Evolutionary conservation across 2,888 invertebrate genomes (phyloP).

Genomic region (Drosophila niveifrons): DNA sequence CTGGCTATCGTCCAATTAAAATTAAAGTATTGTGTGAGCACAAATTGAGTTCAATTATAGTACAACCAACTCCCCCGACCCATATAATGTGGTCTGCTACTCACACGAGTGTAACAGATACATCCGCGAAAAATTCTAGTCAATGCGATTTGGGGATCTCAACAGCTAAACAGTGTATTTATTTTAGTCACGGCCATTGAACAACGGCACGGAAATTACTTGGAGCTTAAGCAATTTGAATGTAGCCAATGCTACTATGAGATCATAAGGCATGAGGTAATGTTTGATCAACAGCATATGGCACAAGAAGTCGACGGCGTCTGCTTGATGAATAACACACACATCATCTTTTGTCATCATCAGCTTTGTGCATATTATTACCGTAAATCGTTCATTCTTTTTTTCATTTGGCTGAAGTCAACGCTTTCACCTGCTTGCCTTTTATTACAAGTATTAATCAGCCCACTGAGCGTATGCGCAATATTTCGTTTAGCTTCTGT

Average conservation of each 20-base stretch:
- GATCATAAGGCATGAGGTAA: slow-evolving; percentile 57
- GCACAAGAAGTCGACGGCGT: slow-evolving; percentile 5
- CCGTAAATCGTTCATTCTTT: background rate
- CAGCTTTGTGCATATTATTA: slow-evolving; percentile 6
- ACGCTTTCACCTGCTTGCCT: slow-evolving; percentile 19
- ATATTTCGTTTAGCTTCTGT: slow-evolving; percentile 20
- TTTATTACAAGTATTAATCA: slow-evolving; percentile 21
- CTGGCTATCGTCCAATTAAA: slow-evolving; percentile 6
- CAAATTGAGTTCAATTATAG: slow-evolving; percentile 19
- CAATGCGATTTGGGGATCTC: background rate
- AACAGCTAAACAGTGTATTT: background rate
- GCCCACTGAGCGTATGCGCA: slow-evolving; percentile 42
- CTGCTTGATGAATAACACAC: slow-evolving; percentile 12
- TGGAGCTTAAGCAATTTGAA: slow-evolving; percentile 11
- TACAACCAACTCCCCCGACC: background rate
- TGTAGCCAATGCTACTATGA: slow-evolving; percentile 39
- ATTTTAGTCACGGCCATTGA: slow-evolving; percentile 53
- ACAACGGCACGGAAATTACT: slow-evolving; percentile 46
- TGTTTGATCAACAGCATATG: slow-evolving; percentile 5
- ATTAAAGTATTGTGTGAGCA: slow-evolving; percentile 23
- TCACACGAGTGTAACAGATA: slow-evolving; percentile 23
- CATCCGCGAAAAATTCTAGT: slow-evolving; percentile 6
- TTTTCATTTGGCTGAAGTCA: slow-evolving; percentile 1
- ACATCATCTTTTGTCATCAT: slow-evolving; percentile 4
- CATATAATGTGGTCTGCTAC: background rate